Evolutionary conservation across 2,888 invertebrate species (phyloP).

Genomic region (Bombylius major): DNA sequence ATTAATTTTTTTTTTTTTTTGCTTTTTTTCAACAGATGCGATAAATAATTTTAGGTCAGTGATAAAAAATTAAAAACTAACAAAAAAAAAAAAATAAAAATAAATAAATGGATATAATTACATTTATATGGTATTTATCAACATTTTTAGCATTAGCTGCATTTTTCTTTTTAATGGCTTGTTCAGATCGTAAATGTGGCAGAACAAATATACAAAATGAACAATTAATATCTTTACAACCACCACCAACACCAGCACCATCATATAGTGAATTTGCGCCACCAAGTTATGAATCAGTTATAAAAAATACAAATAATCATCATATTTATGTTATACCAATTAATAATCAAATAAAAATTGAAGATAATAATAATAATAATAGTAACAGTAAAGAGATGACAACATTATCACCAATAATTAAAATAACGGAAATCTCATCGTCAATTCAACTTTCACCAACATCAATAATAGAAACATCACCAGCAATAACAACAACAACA

Average conservation of each 20-base stretch:
- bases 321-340: conserved; percentile 31
- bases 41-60: too few relatives aligned
- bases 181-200: conserved; percentile 31
- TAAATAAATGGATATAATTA: conserved; percentile 32
- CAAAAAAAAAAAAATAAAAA: conserved; percentile 17
- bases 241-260: conserved; percentile 31
- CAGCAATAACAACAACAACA: too few relatives aligned
- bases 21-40: too few relatives aligned
- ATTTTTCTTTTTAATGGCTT: conserved; percentile 35
- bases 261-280: conserved; percentile 36
- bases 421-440: too few relatives aligned
- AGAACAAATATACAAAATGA: background rate
- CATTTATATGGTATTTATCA: conserved; percentile 35
- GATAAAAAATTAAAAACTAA: too few relatives aligned
- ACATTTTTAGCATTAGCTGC: conserved; percentile 33
- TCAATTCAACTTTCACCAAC: too few relatives aligned
- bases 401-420: too few relatives aligned
- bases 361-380: too few relatives aligned
- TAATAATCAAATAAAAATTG: background rate
- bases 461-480: too few relatives aligned
- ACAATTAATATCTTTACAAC: background rate
- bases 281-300: conserved; percentile 33
- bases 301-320: conserved; percentile 22
- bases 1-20: too few relatives aligned
- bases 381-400: too few relatives aligned